Evolutionary conservation across 2,888 invertebrate species (phyloP).

Genomic region (Muschampia plurimacula): DNA sequence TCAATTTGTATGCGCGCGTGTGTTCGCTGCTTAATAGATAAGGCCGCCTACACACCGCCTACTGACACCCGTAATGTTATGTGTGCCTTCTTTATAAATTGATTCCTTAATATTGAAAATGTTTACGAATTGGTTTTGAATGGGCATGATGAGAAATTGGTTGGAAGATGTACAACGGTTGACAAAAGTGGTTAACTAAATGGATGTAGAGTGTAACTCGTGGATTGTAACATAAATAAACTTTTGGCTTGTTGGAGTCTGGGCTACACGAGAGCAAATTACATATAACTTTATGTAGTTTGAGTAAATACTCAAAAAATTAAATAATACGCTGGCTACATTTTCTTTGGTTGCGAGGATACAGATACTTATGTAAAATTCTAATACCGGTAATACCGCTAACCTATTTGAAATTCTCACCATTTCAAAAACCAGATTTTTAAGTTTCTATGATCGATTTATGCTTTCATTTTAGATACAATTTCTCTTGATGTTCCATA

Average conservation of each 20-base stretch:
- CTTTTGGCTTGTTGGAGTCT: neutral
- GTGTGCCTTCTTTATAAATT: constrained; percentile 29
- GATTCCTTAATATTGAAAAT: constrained; percentile 36
- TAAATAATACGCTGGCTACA: no score
- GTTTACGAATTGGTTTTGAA: constrained; percentile 35
- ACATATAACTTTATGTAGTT: no score
- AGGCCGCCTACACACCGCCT: constrained; percentile 58
- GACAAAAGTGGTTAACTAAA: neutral
- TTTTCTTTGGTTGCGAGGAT: no score
- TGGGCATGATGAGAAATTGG: constrained; percentile 25
- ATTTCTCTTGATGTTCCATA: no score
- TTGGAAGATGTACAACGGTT: neutral
- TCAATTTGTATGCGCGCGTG: constrained; percentile 78
- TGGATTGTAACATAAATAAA: neutral
- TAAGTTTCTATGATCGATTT: no score
- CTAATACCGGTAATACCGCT: no score
- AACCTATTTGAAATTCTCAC: no score
- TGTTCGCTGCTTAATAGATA: constrained; percentile 66
- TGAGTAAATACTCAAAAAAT: no score
- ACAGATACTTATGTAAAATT: no score
- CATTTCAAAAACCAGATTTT: no score
- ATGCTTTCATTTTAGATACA: no score
- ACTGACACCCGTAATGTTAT: constrained; percentile 40
- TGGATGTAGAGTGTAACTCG: neutral
- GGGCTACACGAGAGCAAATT: neutral